Percentiles rank a stretch among this genome's conserved stretches.
Conservation (phyloP, 2,113 vertebrate genomes). For the Chloropsis cyanopogon region DNA sequence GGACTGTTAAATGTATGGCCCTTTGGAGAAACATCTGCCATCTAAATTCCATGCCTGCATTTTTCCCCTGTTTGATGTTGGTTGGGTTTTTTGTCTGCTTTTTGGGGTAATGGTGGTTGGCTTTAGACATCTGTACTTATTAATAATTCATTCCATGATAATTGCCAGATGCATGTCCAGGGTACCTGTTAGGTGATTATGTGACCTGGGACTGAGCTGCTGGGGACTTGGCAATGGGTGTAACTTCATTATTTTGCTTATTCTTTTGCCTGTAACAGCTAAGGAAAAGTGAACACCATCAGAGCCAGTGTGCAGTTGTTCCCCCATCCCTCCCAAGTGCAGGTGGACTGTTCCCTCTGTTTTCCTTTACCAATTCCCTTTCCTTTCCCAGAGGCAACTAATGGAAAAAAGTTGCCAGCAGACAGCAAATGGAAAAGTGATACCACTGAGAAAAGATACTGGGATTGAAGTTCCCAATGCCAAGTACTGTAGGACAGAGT, state of each 20-base stretch:
- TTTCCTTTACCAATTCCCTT: background rate
- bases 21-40: background rate
- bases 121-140: background rate
- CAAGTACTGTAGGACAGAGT: background rate
- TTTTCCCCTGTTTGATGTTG: background rate
- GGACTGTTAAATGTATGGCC: background rate
- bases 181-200: background rate
- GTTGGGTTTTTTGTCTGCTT: background rate
- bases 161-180: background rate
- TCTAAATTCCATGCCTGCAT: background rate
- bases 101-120: background rate
- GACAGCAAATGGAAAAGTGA: background rate
- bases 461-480: background rate
- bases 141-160: background rate
- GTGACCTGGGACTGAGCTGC: background rate
- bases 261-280: background rate
- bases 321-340: background rate
- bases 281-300: background rate
- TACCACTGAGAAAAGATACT: background rate
- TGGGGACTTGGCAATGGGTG: background rate
- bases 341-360: background rate
- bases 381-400: background rate
- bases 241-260: background rate
- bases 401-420: background rate
- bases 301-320: background rate